phyloP scores from a whole-genome alignment of 2,797 vertebrate species.

The Sebastes matsubarae region DNA sequence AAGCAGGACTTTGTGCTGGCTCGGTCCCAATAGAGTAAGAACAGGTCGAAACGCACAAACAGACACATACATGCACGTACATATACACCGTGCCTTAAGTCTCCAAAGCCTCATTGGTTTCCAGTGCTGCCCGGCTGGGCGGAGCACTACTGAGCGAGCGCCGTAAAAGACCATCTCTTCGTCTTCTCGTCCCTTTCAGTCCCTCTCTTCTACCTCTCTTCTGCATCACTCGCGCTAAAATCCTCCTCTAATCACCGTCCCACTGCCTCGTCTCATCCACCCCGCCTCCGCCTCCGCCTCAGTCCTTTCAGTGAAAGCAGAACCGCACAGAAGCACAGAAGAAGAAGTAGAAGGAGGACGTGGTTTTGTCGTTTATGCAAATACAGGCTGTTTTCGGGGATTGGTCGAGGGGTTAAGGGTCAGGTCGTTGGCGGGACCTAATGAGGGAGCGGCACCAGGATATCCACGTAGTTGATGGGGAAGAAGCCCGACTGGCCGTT shows the following conservation, averaged over 20 bases:
- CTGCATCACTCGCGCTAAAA: slow-evolving; percentile 10
- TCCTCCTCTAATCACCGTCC: slow-evolving; percentile 24
- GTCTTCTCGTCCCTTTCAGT: slow-evolving; percentile 10
- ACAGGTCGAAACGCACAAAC: slow-evolving; percentile 57
- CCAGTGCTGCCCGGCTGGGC: slow-evolving; percentile 19
- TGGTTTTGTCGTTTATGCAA: slow-evolving; percentile 65
- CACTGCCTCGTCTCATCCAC: background rate
- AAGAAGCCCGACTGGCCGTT: slow-evolving; percentile 96
- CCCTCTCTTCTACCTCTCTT: slow-evolving; percentile 3
- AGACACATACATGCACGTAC: slow-evolving; percentile 69
- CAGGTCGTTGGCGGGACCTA: slow-evolving; percentile 75
- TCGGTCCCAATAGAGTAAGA: slow-evolving; percentile 44
- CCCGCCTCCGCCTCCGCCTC: background rate
- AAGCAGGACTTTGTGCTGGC: slow-evolving; percentile 61
- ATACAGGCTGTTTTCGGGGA: slow-evolving; percentile 49
- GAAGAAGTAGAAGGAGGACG: slow-evolving; percentile 56
- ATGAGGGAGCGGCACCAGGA: slow-evolving; percentile 94
- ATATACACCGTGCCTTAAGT: slow-evolving; percentile 44
- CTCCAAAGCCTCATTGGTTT: slow-evolving; percentile 38
- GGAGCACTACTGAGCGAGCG: background rate
- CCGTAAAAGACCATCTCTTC: slow-evolving; percentile 6
- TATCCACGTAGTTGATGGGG: slow-evolving; percentile 97
- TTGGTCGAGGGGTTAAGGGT: slow-evolving; percentile 14
- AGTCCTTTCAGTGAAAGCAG: slow-evolving; percentile 60
- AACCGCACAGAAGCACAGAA: slow-evolving; percentile 76